Conservation (phyloP, 23 tunicate genomes). For the Phallusia fumigata region DNA sequence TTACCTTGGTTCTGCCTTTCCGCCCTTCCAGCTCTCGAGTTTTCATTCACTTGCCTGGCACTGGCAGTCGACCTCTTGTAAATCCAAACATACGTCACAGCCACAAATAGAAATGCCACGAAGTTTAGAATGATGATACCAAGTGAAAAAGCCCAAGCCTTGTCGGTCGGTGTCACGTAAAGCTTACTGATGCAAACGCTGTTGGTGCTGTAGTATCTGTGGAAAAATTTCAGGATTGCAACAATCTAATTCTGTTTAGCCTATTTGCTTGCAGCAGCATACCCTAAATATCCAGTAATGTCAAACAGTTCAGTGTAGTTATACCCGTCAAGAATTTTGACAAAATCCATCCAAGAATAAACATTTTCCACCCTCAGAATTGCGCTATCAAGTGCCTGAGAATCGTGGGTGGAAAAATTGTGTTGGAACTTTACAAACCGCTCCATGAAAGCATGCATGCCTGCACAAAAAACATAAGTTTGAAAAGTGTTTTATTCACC, state of each 20-base stretch:
- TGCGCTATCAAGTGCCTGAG: not conserved
- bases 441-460: not conserved
- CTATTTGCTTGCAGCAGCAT: too few species aligned
- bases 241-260: too few species aligned
- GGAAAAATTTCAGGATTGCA: not conserved
- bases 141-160: constrained; percentile 16
- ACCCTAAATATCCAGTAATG: not conserved
- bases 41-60: not conserved
- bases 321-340: not conserved
- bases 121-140: constrained; percentile 7
- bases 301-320: not conserved
- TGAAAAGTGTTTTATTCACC: not conserved
- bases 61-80: not conserved
- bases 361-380: not conserved
- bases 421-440: not conserved
- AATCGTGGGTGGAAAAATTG: not conserved
- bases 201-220: constrained; percentile 26
- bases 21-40: not conserved
- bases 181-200: constrained; percentile 21
- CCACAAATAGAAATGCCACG: constrained; percentile 19
- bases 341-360: not conserved
- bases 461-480: not conserved
- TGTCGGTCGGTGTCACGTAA: constrained; percentile 10
- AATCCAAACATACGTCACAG: not conserved
- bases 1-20: not conserved